Evolutionary conservation across 2,888 invertebrate species (phyloP).

Genomic region (Andrena dorsata): DNA sequence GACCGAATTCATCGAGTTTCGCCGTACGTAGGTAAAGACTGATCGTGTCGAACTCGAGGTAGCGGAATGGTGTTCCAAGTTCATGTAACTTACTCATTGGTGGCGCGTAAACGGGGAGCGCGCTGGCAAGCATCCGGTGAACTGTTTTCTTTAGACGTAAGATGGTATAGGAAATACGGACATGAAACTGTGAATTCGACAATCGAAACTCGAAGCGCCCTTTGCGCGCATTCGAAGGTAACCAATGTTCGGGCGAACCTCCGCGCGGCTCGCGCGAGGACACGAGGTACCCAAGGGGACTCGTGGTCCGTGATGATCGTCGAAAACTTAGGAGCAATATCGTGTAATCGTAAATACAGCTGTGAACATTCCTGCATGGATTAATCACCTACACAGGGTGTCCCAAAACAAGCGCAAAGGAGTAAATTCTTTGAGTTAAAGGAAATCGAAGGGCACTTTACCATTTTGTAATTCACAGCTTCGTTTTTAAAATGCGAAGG

Average conservation of each 20-base stretch:
- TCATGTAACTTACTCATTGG: conserved; percentile 14
- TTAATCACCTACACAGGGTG: conserved; percentile 34
- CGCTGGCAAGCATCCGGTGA: neutral
- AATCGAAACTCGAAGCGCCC: conserved; percentile 54
- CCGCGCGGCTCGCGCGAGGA: neutral
- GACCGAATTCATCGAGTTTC: conserved; percentile 1
- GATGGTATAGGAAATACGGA: conserved; percentile 15
- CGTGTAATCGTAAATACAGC: conserved; percentile 64
- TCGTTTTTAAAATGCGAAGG: too few species aligned
- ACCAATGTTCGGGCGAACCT: conserved; percentile 13
- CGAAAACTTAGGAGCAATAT: conserved; percentile 69
- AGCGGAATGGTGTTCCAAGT: neutral
- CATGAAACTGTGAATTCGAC: conserved; percentile 65
- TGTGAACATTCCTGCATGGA: conserved; percentile 74
- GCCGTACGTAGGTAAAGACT: conserved; percentile 6
- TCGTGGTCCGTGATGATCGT: conserved; percentile 44
- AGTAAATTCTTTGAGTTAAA: too few species aligned
- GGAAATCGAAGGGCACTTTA: too few species aligned
- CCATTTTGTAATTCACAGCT: too few species aligned
- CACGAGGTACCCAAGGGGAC: conserved; percentile 7
- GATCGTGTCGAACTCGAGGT: conserved; percentile 2
- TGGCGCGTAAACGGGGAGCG: conserved; percentile 18
- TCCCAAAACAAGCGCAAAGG: too few species aligned
- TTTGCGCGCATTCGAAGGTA: neutral
- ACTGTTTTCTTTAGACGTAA: conserved; percentile 38